phyloP scores from a whole-genome alignment of 2,113 vertebrate genomes.

The Melanocharis versteri region DNA sequence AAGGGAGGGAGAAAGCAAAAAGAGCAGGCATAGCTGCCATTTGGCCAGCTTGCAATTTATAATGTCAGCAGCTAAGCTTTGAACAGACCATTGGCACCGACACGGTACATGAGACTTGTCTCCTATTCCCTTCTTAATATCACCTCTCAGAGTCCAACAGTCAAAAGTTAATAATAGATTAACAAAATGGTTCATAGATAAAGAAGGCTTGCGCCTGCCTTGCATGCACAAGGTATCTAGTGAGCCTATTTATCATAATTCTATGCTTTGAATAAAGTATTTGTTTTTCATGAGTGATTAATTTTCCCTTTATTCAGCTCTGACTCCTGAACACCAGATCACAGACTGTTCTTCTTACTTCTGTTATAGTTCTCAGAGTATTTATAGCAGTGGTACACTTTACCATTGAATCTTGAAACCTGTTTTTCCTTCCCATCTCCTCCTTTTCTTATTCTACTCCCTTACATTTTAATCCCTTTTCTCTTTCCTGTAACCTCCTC shows the following conservation, averaged over 20 bases:
- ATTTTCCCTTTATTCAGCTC: background rate
- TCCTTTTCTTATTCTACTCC: background rate
- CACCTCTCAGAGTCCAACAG: background rate
- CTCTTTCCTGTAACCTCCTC: background rate
- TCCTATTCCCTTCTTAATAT: background rate
- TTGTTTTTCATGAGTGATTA: background rate
- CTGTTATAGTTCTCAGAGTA: background rate
- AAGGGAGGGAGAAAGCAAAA: background rate
- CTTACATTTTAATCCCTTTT: background rate
- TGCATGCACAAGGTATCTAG: background rate
- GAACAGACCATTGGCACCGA: background rate
- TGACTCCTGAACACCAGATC: background rate
- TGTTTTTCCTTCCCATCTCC: background rate
- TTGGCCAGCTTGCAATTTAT: background rate
- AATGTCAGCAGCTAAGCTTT: background rate
- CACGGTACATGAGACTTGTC: rapidly evolving
- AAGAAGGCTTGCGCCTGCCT: background rate
- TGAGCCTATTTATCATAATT: background rate
- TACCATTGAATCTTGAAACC: background rate
- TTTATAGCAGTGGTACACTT: background rate
- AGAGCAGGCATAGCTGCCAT: background rate
- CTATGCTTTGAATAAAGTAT: background rate
- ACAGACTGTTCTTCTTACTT: background rate
- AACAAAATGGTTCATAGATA: background rate
- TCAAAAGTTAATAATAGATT: background rate